Base-by-base conservation (phyloP, 2,888 invertebrate genomes). In the Notocelia uddmanniana region DNA sequence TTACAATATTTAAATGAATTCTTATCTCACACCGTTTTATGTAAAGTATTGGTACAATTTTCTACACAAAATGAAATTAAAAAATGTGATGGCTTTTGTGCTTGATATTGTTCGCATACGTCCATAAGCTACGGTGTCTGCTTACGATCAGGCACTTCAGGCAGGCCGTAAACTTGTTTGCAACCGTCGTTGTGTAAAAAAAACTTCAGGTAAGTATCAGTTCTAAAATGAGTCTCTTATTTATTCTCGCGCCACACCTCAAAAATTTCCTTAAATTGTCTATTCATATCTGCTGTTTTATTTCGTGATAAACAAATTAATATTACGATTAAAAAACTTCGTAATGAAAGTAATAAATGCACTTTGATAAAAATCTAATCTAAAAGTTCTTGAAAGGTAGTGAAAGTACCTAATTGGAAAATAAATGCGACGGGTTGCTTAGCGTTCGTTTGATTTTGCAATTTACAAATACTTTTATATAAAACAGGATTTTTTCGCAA, bases 291-390 rank as follows among this genome's bases (percentile, higher is more conserved):
- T 55, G 1, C 26, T 1, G 15, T 55, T 55, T 26, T 2, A 55
- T 31, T n/a, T 26, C n/a, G 18, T 19, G 34, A 19, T 58, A 37
- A 13, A 19, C 19, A 55, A 26, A 55, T 37, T 37, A 21, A 58
- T 58, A 58, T 34, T 37, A 19, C 9, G 23, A 52, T 58, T 21
- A 11, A 18, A 19, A 19, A 37, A 58, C 10, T 11, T 0, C 13
- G 11, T 19, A 34, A 19, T 58, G 37, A 6, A 11, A 57, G 18
- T 10, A 19, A 6, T 10, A 18, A 34, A 10, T 34, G 57, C 57
- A 57, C 31, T 57, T 57, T 18, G 18, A 34, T 57, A 57, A 57
- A 57, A 57, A 34, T 57, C 57, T 34, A 58, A 58, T 58, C 37
- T 37, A 58, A 57, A 58, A 58, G 19, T 58, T 58, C 37, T 19